Conservation (phyloP, 1,140 invertebrate genomes). For the Dermatophagoides farinae region DNA sequence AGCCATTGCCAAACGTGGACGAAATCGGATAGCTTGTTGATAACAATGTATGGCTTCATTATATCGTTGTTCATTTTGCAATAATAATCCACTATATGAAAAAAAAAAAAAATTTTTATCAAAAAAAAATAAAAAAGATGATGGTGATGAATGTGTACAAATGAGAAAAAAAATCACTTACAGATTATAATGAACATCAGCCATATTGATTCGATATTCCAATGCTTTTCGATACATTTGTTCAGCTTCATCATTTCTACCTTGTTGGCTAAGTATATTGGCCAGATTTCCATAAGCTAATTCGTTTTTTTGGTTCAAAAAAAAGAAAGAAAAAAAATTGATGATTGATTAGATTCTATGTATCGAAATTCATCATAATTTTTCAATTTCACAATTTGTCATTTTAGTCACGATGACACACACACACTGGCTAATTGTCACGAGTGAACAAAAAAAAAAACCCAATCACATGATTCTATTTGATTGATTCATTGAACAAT, state of each 20-base stretch:
- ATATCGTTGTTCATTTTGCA: conserved; percentile 67
- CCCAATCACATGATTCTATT: conserved; percentile 1
- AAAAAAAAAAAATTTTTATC: conserved; percentile 13
- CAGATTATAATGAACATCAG: conserved; percentile 90
- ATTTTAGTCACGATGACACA: too few relatives aligned
- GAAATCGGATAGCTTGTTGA: conserved; percentile 70
- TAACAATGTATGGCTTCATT: conserved; percentile 78
- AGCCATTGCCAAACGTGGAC: conserved; percentile 79
- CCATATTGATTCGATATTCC: conserved; percentile 73
- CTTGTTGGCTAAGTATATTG: conserved; percentile 66
- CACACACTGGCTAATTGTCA: too few relatives aligned
- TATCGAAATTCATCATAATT: conserved; percentile 24
- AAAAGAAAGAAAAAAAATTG: neutral
- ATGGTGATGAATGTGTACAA: too few relatives aligned
- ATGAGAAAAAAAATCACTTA: conserved; percentile 47
- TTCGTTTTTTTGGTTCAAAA: conserved; percentile 16
- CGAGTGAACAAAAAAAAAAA: neutral
- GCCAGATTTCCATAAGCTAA: conserved; percentile 80
- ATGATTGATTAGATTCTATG: neutral
- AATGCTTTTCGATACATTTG: conserved; percentile 64
- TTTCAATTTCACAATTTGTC: conserved; percentile 7
- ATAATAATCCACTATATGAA: conserved; percentile 60
- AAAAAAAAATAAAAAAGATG: neutral
- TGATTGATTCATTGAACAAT: too few relatives aligned
- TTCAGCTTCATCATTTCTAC: conserved; percentile 61